Evolutionary conservation across 2,797 vertebrate genomes (phyloP), one percentile per base, ranked within the genome.

Genomic region (Danio jaintianensis): DNA sequence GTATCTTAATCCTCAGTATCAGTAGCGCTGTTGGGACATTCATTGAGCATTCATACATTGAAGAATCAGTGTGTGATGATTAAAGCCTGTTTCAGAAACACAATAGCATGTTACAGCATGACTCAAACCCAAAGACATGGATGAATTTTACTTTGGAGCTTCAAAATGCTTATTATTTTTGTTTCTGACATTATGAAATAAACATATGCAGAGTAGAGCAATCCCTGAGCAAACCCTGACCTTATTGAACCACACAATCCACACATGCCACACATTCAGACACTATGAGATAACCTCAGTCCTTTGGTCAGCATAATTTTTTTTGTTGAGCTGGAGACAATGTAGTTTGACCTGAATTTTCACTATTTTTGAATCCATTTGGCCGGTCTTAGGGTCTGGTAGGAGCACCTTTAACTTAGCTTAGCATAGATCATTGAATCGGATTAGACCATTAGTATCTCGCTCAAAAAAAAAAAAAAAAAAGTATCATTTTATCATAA

Each of bases 51-150:
- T 2, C 7, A 16, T 13, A 47, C 5, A 18, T 9, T 63, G 53
- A 56, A 38, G 15, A n/a, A 20, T 58, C 62, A n/a, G 8, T 66
- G 38, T 43, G 48, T 67, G 20, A 9, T 12, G 42, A 47, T 13
- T 38, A 58, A 67, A 77, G 63, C 10, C 6, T 3, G n/a, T 20
- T 47, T 77, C 62, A 67, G 22, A 67, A 58, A 48, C 15, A 13
- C 1, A 5, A 6, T 18, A n/a, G n/a, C 71, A 48, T 13, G 56
- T 50, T 18, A 12, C 29, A 20, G 36, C 29, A 48, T 22, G 22
- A n/a, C 6, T 59, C 18, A 0, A 38, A 38, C 29, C 15, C 1
- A 15, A 4, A 12, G 18, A 56, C 8, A 29, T 29, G 29, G 1
- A 29, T 29, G 29, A 16, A 2, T 6, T 36, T 42, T 52, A 47